A percentile compares a stretch with the other conserved stretches of the same genome.
Conservation (phyloP, 2,113 vertebrate genomes). For the Aphelocoma coerulescens region DNA sequence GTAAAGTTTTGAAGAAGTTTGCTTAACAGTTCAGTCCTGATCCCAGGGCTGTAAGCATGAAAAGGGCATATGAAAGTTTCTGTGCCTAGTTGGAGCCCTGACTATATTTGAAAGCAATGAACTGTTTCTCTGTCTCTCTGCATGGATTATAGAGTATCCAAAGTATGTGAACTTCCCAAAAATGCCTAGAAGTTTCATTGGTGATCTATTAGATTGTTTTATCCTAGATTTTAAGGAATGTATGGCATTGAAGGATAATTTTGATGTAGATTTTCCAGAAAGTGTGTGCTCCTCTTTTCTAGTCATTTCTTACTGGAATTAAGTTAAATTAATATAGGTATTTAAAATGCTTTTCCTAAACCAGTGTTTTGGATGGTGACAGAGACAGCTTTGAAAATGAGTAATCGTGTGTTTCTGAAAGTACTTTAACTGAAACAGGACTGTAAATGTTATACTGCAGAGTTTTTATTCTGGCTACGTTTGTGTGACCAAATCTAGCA, state of each 20-base stretch:
- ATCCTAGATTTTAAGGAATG: not conserved
- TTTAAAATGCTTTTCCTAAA: not conserved
- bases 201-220: not conserved
- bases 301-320: not conserved
- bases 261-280: not conserved
- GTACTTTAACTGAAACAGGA: not conserved
- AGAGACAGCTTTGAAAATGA: not conserved
- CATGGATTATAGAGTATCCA: not conserved
- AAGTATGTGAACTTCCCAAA: not conserved
- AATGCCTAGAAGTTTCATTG: not conserved
- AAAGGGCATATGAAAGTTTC: not conserved
- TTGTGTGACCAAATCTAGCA: not conserved
- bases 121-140: not conserved
- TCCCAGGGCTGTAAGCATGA: not conserved
- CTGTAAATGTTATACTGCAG: not conserved
- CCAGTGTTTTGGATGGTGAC: not conserved
- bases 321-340: not conserved
- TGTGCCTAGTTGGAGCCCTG: not conserved
- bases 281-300: not conserved
- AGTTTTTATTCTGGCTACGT: not conserved
- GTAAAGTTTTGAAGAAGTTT: not conserved
- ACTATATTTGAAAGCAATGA: not conserved
- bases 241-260: not conserved
- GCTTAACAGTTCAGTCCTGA: not conserved
- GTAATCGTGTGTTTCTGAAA: not conserved